Conservation (phyloP, 92 coral and sea anemone genomes). For the Desmophyllum pertusum region DNA sequence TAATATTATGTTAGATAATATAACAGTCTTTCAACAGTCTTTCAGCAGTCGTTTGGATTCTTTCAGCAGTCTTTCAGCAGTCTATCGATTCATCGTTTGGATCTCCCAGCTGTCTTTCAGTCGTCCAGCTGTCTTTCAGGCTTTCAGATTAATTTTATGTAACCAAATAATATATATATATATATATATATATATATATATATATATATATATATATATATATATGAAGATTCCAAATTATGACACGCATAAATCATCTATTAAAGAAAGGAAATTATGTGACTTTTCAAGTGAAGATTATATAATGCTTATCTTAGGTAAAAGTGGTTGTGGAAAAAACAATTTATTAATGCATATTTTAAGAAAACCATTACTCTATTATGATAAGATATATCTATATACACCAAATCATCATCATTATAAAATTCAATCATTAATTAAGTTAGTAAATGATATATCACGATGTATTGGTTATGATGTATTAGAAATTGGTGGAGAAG, state of each 20-base stretch:
- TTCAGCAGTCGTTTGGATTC: too few species aligned
- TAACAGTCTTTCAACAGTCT: too few species aligned
- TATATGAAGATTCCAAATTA: neutral
- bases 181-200: too few species aligned
- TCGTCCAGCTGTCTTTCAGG: too few species aligned
- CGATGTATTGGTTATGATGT: neutral
- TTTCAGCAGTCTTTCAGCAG: too few species aligned
- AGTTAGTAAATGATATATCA: neutral
- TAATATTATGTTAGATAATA: too few species aligned
- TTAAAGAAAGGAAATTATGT: neutral
- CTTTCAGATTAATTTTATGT: too few species aligned
- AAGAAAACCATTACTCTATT: neutral
- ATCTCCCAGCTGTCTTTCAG: too few species aligned
- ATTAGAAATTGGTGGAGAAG: neutral
- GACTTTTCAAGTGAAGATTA: neutral
- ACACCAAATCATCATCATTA: neutral
- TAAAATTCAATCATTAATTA: neutral
- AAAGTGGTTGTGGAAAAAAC: neutral
- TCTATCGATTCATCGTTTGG: too few species aligned
- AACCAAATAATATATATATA: too few species aligned
- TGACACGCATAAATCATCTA: neutral
- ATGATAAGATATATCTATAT: neutral
- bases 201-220: too few species aligned
- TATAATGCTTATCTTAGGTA: neutral
- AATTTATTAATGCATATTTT: neutral